Evolutionary conservation across 2,797 vertebrate genomes (phyloP), one percentile per base, ranked within the genome.

Genomic region (Fistularia commersonii): DNA sequence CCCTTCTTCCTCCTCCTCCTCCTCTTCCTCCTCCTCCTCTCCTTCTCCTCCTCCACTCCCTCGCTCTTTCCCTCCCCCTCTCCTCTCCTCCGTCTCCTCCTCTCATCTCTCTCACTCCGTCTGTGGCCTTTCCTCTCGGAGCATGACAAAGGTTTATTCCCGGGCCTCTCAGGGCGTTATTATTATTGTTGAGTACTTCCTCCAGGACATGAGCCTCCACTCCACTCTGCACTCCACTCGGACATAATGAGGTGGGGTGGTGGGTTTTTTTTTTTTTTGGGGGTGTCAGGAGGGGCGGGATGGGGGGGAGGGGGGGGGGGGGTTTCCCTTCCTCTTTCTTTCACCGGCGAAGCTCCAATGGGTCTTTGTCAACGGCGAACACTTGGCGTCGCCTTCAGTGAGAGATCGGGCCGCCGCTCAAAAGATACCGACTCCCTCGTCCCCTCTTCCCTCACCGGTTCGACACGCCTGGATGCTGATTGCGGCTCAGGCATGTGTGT

Each of bases 121-220:
- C 53, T 81, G 80, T 79, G 67, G 69, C 45, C 57, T 57, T 80
- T 50, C 77, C 80, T 76, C 74, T 77, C 66, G 52, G 51, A 56
- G 69, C 54, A 71, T 90, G 83, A 90, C 86, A 92, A 93, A 92
- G 84, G 76, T 85, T 89, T 91, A 93, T 93, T 90, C 13, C 12
- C 88, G 73, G 81, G 83, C 88, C 90, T 92, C 91, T 91, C 56
- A 89, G 92, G 91, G 91, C 92, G 91, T 93, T 91, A 90, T 94
- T 91, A 90, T 93, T 92, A 84, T 91, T 89, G 82, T 84, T 89
- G 92, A 93, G 91, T 91, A 89, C 92, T 95, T 98, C 94, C 93
- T 94, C 86, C 69, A 81, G 87, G 88, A 77, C 87, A 81, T 81
- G 90, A 87, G 76, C 81, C 79, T 69, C 80, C 78, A n/a, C n/a